Percentiles rank a stretch among this genome's conserved stretches.
Conservation (phyloP, 1,140 invertebrate species). For the Drosophila burlai region DNA sequence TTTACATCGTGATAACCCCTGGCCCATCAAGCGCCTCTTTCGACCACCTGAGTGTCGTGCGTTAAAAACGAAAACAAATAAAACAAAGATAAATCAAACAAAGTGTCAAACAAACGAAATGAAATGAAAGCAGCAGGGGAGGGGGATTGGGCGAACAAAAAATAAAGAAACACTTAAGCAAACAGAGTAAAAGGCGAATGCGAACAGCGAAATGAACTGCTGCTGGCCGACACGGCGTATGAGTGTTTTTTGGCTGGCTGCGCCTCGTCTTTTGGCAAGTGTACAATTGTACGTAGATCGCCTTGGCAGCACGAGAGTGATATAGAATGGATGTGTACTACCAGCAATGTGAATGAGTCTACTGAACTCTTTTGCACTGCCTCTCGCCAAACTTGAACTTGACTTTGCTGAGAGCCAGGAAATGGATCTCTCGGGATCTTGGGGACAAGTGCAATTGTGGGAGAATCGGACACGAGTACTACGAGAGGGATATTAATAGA, state of each 20-base stretch:
- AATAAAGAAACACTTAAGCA: slow-evolving; percentile 72
- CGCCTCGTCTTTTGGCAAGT: slow-evolving; percentile 56
- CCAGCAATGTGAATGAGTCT: slow-evolving; percentile 13
- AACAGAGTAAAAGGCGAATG: slow-evolving; percentile 53
- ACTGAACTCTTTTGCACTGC: slow-evolving; percentile 30
- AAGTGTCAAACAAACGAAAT: slow-evolving; percentile 54
- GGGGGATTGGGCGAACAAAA: slow-evolving; percentile 26
- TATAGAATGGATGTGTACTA: background rate
- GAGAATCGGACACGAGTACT: slow-evolving; percentile 19
- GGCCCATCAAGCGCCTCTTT: slow-evolving; percentile 11
- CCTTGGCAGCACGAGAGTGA: slow-evolving; percentile 13
- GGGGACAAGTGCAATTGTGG: slow-evolving; percentile 43
- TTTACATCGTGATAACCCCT: slow-evolving; percentile 21
- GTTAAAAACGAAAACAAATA: slow-evolving; percentile 37
- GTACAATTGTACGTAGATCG: slow-evolving; percentile 34
- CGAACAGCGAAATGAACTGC: slow-evolving; percentile 43
- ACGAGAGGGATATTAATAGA: slow-evolving; percentile 55
- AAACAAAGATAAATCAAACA: slow-evolving; percentile 61
- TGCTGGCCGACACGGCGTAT: slow-evolving; percentile 63
- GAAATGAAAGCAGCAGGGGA: slow-evolving; percentile 40
- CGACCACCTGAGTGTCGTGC: slow-evolving; percentile 24
- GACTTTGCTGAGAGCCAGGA: slow-evolving; percentile 56
- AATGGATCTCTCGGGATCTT: slow-evolving; percentile 29
- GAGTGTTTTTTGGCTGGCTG: slow-evolving; percentile 40
- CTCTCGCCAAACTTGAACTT: slow-evolving; percentile 68